Evolutionary conservation across 1,140 invertebrate species (phyloP), one percentile per base, ranked within the genome.

Genomic region (Pseudomyrmex pallidus): DNA sequence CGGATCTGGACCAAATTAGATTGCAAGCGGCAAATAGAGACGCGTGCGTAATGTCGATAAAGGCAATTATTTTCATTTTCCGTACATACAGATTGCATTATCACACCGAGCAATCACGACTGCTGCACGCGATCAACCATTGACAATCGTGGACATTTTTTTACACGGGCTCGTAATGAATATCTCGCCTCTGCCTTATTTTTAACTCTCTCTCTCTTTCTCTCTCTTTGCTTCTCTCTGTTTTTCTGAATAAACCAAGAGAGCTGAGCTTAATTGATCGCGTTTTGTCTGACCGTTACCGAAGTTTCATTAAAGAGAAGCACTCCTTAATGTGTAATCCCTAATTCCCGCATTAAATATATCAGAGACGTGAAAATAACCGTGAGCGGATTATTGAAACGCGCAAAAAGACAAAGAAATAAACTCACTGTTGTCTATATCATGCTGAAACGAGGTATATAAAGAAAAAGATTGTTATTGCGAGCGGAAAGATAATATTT

Each of bases 61-160:
- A 80, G 76, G 54, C 44, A 80, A 80, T 80, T 80, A 80, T 72
- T 80, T 80, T 80, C 76, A 80, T 80, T 80, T 80, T 80, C 76
- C 67, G n/a, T 80, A 22, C 20, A 35, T 35, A 17, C 66, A 48
- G 20, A 80, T 80, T 80, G 66, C 56, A 70, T 80, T 80, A 80
- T 80, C 76, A 70, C 76, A 72, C 57, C 46, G 54, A 46, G 66
- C 66, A 72, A 72, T 80, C 76, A 80, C 67, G 66, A 17, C 54
- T 80, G 66, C 70, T 72, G 72, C 20, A 12, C 48, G 57, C 44
- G 68, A 80, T 80, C 66, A 59, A 59, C 76, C 66, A 50, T 61
- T 64, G 44, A 20, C 15, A 80, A 50, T 57, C 10, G n/a, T 15
- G 35, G 10, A 59, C 64, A 70, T 80, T 80, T 80, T 35, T 35